phyloP scores from a whole-genome alignment of 1,140 invertebrate species.

The Neelides sp. region DNA sequence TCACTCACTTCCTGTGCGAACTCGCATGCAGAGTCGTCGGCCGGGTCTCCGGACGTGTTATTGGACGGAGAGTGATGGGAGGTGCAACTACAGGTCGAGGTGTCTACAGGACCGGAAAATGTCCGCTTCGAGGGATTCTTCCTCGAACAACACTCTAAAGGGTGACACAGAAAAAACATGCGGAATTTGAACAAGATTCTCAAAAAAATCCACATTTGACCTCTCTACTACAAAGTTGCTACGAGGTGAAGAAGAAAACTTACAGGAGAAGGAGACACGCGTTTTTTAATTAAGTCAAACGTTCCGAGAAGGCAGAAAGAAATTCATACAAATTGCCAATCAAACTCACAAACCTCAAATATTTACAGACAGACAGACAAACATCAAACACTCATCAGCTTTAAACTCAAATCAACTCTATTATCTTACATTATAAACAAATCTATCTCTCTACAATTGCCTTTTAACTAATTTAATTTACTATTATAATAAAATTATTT shows the following conservation, averaged over 20 bases:
- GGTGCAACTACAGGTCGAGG: constrained; percentile 27
- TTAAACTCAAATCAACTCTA: too few relatives aligned
- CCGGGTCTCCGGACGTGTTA: not conserved
- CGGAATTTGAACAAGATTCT: not conserved
- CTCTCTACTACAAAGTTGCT: not conserved
- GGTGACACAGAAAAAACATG: too few relatives aligned
- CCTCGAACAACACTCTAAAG: constrained; percentile 20
- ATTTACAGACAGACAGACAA: too few relatives aligned
- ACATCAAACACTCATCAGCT: too few relatives aligned
- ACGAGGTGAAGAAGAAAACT: not conserved
- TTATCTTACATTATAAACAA: too few relatives aligned
- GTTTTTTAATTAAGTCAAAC: not conserved
- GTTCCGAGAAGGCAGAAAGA: not conserved
- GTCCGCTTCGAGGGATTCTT: constrained; percentile 29
- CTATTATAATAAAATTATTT: too few relatives aligned
- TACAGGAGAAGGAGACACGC: not conserved
- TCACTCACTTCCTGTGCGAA: constrained; percentile 30
- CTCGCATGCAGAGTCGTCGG: constrained; percentile 20
- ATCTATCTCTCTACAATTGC: too few relatives aligned
- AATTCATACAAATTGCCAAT: not conserved
- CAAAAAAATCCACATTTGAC: not conserved
- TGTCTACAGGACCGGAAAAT: constrained; percentile 29
- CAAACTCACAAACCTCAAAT: too few relatives aligned
- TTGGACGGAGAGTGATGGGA: constrained; percentile 10
- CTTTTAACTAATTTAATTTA: too few relatives aligned